phyloP scores from a whole-genome alignment of 2,888 invertebrate genomes.

The Cephus sareptanus region DNA sequence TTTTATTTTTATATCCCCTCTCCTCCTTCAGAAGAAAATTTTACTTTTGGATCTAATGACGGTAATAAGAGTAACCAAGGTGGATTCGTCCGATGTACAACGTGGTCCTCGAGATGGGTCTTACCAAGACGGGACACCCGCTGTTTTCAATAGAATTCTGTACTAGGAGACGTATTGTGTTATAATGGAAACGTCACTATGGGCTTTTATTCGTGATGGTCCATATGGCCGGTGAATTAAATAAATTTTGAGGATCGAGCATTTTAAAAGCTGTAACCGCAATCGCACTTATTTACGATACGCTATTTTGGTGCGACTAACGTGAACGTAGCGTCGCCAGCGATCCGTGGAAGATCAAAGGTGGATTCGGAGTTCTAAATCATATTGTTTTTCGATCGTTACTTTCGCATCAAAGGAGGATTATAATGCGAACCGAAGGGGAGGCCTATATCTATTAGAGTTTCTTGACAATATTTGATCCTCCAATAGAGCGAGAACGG shows the following conservation, averaged over 20 bases:
- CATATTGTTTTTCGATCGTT: constrained; percentile 8
- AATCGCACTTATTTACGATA: constrained; percentile 2
- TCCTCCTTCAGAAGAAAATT: neutral
- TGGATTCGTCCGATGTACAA: neutral
- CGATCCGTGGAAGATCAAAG: neutral
- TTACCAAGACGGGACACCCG: neutral
- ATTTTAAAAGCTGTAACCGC: neutral
- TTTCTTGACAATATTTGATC: neutral
- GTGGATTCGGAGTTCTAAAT: neutral
- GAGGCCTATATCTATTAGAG: neutral
- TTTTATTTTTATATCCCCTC: neutral
- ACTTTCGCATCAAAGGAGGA: constrained; percentile 6
- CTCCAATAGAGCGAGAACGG: neutral
- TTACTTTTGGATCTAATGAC: neutral
- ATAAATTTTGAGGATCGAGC: neutral
- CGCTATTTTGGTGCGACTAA: constrained; percentile 1
- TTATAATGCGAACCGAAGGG: neutral
- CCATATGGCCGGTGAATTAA: neutral
- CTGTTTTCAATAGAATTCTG: neutral
- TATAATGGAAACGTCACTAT: neutral
- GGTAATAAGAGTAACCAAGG: neutral
- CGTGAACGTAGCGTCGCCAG: neutral
- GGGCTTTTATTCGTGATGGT: neutral
- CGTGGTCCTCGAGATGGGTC: neutral
- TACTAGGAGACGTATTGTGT: neutral